Conservation (phyloP, 2,113 vertebrate genomes). For the Varanus salvator region DNA sequence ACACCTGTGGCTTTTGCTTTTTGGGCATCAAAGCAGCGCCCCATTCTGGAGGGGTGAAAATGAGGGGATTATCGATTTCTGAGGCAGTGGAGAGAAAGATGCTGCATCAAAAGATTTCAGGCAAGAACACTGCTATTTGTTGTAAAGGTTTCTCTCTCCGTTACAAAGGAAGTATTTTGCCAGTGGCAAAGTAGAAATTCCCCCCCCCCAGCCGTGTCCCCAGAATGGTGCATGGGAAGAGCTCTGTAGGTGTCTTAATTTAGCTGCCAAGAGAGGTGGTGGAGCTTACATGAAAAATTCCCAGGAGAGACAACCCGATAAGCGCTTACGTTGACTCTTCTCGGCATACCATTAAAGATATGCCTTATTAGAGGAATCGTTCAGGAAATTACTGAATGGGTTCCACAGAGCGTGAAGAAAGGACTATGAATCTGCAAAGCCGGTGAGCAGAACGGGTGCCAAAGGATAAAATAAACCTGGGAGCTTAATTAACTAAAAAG, state of each 20-base stretch:
- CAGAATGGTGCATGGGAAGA: fast-evolving
- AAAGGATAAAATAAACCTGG: background rate
- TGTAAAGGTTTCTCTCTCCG: too few relatives aligned
- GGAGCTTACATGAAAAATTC: background rate
- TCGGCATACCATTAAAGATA: background rate
- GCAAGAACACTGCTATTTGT: too few relatives aligned
- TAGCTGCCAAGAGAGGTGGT: fast-evolving
- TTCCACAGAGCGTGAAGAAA: fast-evolving
- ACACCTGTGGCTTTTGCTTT: background rate
- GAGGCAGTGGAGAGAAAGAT: too few relatives aligned
- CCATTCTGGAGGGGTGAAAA: too few relatives aligned
- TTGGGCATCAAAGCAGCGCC: background rate
- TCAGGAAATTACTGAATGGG: background rate
- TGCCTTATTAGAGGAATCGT: background rate
- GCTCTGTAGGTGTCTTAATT: background rate
- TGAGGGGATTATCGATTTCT: too few relatives aligned
- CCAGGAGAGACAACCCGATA: background rate
- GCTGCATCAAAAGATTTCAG: too few relatives aligned
- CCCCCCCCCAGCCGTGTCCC: too few relatives aligned
- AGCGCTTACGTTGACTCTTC: background rate
- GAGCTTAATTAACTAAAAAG: slow-evolving; percentile 9
- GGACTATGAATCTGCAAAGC: fast-evolving
- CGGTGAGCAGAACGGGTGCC: background rate
- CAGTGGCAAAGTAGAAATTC: too few relatives aligned
- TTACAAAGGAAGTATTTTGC: too few relatives aligned